These are phyloP conservation scores for Muscicapa adusta DNA, from an alignment of 2,113 vertebrate species.

Conservation along the genomic window DNA sequence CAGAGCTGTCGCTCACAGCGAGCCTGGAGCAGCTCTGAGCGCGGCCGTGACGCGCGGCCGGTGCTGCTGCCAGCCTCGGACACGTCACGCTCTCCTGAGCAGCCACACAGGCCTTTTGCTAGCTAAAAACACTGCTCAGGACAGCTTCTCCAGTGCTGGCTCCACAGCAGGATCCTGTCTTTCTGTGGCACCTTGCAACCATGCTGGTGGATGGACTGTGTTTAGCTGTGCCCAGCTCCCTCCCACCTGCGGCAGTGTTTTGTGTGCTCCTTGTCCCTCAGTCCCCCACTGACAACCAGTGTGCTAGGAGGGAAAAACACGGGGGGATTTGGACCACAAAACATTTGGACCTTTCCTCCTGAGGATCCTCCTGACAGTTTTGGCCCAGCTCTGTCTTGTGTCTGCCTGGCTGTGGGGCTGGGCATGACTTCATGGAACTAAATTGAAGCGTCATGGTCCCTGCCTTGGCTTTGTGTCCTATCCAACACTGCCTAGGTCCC, in stretches of 20 bases:
- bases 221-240: not conserved
- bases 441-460: not conserved
- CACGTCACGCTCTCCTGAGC: not conserved
- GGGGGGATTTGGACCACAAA: not conserved
- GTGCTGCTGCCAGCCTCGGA: not conserved
- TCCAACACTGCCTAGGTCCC: not conserved
- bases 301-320: not conserved
- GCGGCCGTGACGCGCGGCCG: accelerated
- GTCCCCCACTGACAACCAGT: not conserved
- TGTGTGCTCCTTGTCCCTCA: not conserved
- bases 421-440: not conserved
- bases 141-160: not conserved
- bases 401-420: not conserved
- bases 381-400: not conserved
- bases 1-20: not conserved
- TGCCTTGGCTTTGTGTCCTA: not conserved
- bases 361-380: not conserved
- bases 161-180: not conserved
- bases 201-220: not conserved
- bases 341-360: not conserved
- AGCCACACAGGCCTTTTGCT: not conserved
- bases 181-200: not conserved
- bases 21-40: accelerated
- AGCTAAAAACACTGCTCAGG: not conserved
- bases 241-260: not conserved